A percentile compares a stretch with the other conserved stretches of the same genome.
Conservation (phyloP, 1,140 invertebrate species). For the Drosophila bocqueti region DNA sequence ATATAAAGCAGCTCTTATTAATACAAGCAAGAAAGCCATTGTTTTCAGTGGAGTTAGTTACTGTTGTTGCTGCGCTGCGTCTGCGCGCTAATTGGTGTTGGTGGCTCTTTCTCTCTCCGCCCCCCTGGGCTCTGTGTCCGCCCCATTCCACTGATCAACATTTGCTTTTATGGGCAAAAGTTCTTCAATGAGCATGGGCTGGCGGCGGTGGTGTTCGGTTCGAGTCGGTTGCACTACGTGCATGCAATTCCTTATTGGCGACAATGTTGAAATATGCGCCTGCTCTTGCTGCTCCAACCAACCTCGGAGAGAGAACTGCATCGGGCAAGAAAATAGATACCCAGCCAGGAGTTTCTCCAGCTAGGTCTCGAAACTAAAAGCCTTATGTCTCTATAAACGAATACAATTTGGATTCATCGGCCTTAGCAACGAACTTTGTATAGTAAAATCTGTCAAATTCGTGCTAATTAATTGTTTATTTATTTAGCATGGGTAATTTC, state of each 20-base stretch:
- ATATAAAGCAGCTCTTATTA: too few species aligned
- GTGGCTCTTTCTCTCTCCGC: slow-evolving; percentile 32
- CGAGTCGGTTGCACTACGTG: slow-evolving; percentile 44
- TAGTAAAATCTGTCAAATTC: neutral
- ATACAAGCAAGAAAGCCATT: neutral
- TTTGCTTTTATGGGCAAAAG: slow-evolving; percentile 58
- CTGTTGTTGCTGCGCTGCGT: slow-evolving; percentile 54
- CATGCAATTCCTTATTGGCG: slow-evolving; percentile 78
- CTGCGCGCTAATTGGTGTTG: slow-evolving; percentile 68
- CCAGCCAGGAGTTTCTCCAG: neutral
- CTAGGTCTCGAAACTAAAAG: neutral
- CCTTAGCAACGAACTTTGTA: slow-evolving; percentile 6
- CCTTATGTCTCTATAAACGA: neutral
- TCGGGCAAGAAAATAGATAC: slow-evolving; percentile 6
- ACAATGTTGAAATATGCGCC: slow-evolving; percentile 68
- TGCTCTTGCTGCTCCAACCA: slow-evolving; percentile 13
- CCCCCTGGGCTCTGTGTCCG: slow-evolving; percentile 3
- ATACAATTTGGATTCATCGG: neutral
- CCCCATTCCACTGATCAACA: slow-evolving; percentile 22
- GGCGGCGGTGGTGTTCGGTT: neutral
- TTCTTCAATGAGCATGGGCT: slow-evolving; percentile 33
- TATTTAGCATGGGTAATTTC: slow-evolving; percentile 9
- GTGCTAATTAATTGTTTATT: slow-evolving; percentile 18
- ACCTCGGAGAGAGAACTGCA: slow-evolving; percentile 2
- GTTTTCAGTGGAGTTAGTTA: slow-evolving; percentile 30